phyloP scores from a whole-genome alignment of 1,140 invertebrate genomes.

The Neotoxoptera formosana region DNA sequence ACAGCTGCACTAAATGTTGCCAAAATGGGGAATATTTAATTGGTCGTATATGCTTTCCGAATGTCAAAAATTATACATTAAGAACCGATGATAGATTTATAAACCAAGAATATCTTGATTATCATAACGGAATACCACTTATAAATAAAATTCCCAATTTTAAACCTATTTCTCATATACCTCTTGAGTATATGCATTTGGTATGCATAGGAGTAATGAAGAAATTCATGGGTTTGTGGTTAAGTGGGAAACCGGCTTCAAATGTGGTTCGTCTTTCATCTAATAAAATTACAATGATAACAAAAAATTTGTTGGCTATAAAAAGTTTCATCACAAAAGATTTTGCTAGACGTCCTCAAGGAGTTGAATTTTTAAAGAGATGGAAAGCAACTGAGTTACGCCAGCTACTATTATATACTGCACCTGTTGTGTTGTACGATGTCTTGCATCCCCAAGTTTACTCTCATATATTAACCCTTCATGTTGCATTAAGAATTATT shows the following conservation, averaged over 20 bases:
- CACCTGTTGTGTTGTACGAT: conserved; percentile 62
- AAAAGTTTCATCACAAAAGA: conserved; percentile 59
- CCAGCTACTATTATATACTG: conserved; percentile 64
- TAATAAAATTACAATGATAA: conserved; percentile 29
- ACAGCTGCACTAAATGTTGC: conserved; percentile 61
- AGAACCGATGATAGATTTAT: conserved; percentile 61
- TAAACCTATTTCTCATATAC: conserved; percentile 62
- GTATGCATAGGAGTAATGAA: conserved; percentile 64
- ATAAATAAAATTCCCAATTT: conserved; percentile 59
- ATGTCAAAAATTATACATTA: conserved; percentile 30
- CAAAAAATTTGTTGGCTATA: conserved; percentile 32
- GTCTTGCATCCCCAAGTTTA: background rate
- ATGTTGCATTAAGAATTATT: conserved; percentile 40
- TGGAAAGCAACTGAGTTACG: conserved; percentile 64
- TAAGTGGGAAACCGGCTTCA: conserved; percentile 39
- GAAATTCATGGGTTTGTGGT: conserved; percentile 62
- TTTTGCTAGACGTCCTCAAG: conserved; percentile 61
- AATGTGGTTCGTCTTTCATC: conserved; percentile 56
- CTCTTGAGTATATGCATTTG: conserved; percentile 60
- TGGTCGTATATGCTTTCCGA: conserved; percentile 60
- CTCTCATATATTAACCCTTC: background rate
- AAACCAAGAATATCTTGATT: conserved; percentile 61
- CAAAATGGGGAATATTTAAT: conserved; percentile 60
- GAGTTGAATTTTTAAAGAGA: conserved; percentile 59
- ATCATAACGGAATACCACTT: conserved; percentile 62